These are phyloP conservation scores for Yponomeuta malinellus DNA, from an alignment of 2,888 invertebrate genomes.

Conservation along the genomic window DNA sequence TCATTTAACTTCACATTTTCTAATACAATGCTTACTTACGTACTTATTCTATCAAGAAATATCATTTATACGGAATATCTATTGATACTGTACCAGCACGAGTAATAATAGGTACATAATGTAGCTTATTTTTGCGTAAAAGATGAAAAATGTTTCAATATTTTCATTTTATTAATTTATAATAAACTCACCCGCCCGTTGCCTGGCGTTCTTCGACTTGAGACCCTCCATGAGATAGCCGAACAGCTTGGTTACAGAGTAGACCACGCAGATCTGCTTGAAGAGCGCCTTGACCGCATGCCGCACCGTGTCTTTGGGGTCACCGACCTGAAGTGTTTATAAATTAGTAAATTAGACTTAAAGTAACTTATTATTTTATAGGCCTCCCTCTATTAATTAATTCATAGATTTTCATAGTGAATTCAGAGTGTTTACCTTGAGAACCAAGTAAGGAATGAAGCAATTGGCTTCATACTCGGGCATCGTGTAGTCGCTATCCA, in stretches of 20 bases:
- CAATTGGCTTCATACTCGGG: constrained; percentile 93
- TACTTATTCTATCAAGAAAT: too few species aligned
- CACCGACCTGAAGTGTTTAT: constrained; percentile 81
- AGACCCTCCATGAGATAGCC: constrained; percentile 95
- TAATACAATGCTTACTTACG: too few species aligned
- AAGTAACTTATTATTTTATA: too few species aligned
- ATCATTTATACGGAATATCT: too few species aligned
- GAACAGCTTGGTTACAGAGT: constrained; percentile 92
- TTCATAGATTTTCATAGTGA: neutral
- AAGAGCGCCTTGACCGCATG: constrained; percentile 91
- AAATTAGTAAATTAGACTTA: too few species aligned
- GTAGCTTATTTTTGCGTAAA: too few species aligned
- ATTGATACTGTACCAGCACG: too few species aligned
- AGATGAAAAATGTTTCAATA: too few species aligned
- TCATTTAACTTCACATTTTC: too few species aligned
- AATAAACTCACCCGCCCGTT: constrained; percentile 82
- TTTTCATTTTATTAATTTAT: too few species aligned
- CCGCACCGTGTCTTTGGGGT: constrained; percentile 96
- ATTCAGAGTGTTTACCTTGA: constrained; percentile 79
- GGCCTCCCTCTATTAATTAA: too few species aligned
- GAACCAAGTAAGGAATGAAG: constrained; percentile 95
- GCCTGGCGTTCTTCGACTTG: constrained; percentile 97
- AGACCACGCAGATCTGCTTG: constrained; percentile 88
- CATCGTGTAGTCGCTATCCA: constrained; percentile 88
- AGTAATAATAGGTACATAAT: too few species aligned